phyloP scores from a whole-genome alignment of 2,888 invertebrate genomes.

The Acanthosepion pharaonis region DNA sequence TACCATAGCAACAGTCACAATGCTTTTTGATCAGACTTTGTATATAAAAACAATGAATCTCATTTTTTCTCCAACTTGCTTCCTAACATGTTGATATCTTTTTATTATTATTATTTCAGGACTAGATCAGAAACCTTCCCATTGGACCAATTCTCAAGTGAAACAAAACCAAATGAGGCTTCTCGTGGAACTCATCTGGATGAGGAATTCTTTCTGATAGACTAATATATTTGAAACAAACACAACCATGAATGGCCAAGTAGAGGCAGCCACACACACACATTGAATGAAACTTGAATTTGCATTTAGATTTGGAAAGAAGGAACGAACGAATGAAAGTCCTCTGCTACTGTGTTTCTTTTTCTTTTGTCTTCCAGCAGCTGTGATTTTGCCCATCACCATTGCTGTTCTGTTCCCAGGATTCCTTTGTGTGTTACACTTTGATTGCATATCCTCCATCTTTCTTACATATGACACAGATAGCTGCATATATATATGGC shows the following conservation, averaged over 20 bases:
- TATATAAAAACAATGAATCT: neutral
- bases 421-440: neutral
- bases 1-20: too few relatives aligned
- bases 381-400: conserved; percentile 10
- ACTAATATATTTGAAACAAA: conserved; percentile 53
- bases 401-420: neutral
- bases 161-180: conserved; percentile 57
- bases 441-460: neutral
- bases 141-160: conserved; percentile 60
- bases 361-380: conserved; percentile 9
- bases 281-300: neutral
- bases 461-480: neutral
- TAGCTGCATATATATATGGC: neutral
- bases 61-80: neutral
- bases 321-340: neutral
- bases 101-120: conserved; percentile 51
- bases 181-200: conserved; percentile 64
- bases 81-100: neutral
- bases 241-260: neutral
- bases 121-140: conserved; percentile 70
- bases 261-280: too few relatives aligned
- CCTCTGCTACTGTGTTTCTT: neutral
- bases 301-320: neutral
- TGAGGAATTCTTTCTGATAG: conserved; percentile 70
- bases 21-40: too few relatives aligned